A percentile compares a stretch with the other conserved stretches of the same genome.
These are phyloP conservation scores for Sylvia borin DNA, from an alignment of 2,797 vertebrate genomes.

Conservation along the genomic window DNA sequence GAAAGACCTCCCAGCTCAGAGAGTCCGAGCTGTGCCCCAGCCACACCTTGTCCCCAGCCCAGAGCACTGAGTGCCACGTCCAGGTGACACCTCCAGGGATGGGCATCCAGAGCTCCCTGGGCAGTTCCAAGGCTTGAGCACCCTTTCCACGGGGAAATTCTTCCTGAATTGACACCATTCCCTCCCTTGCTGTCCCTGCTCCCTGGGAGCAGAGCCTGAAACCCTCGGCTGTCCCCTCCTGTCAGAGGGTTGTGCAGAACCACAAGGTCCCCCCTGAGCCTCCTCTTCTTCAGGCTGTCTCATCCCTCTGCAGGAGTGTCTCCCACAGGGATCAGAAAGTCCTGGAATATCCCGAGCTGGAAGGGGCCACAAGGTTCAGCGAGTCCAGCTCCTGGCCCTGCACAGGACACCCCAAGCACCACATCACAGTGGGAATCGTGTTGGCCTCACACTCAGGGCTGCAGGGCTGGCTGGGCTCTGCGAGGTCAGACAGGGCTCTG, in stretches of 20 bases:
- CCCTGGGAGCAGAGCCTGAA: neutral
- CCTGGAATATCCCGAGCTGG: neutral
- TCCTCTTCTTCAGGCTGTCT: neutral
- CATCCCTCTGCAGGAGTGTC: accelerated
- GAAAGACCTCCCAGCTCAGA: neutral
- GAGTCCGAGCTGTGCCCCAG: accelerated
- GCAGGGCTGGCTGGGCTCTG: neutral
- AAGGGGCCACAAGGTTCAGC: neutral
- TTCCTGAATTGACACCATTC: neutral
- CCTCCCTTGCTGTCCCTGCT: neutral
- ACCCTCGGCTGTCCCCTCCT: neutral
- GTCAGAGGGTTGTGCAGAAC: neutral
- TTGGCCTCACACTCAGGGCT: neutral
- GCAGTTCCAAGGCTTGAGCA: accelerated
- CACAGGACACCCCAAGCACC: neutral
- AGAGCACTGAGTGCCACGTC: accelerated
- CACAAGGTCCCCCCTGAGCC: neutral
- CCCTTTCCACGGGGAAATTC: neutral
- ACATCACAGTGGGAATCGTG: accelerated
- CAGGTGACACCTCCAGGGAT: neutral
- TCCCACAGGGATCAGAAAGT: neutral
- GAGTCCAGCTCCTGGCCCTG: neutral
- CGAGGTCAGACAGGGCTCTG: neutral
- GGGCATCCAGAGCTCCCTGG: accelerated
- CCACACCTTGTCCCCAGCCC: neutral